Percentiles rank a stretch among this genome's conserved stretches.
Evolutionary conservation across 2,113 vertebrate species (phyloP).

Genomic region (Atherinomorus stipes): DNA sequence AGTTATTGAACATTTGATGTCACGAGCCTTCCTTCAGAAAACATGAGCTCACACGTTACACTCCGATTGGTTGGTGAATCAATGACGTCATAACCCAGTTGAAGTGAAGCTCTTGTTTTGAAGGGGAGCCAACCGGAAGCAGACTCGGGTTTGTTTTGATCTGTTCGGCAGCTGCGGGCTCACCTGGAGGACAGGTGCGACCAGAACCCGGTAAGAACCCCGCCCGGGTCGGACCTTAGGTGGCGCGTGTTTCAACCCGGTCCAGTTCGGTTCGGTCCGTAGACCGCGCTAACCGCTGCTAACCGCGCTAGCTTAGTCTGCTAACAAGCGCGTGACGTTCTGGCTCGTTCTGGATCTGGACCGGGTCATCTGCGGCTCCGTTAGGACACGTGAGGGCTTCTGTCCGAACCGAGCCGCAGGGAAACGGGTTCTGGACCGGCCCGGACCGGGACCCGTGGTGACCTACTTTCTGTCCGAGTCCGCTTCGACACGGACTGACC

Average conservation of each 20-base stretch:
- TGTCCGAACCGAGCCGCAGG: too few species aligned
- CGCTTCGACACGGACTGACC: not conserved
- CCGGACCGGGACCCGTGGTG: not conserved
- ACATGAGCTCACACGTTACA: too few species aligned
- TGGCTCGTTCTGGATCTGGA: not conserved
- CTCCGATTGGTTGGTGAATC: too few species aligned
- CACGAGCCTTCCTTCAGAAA: too few species aligned
- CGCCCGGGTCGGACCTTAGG: accelerated
- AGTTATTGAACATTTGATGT: too few species aligned
- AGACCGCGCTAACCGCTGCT: too few species aligned
- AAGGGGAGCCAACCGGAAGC: slow-evolving; percentile 9
- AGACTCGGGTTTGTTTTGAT: not conserved
- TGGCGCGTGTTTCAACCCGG: too few species aligned
- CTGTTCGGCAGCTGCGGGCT: not conserved
- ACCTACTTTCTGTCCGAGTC: slow-evolving; percentile 24
- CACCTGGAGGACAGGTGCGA: slow-evolving; percentile 18
- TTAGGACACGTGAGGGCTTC: too few species aligned
- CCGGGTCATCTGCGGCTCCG: not conserved
- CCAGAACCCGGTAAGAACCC: slow-evolving; percentile 17
- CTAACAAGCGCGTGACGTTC: not conserved
- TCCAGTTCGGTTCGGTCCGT: not conserved
- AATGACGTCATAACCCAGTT: too few species aligned
- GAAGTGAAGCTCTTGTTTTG: slow-evolving; percentile 36
- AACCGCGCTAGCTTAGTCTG: not conserved
- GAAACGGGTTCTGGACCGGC: not conserved